Base-by-base conservation (phyloP, 37 sponge, comb jelly and placozoan species). In the Cliona cf. orientalis region DNA sequence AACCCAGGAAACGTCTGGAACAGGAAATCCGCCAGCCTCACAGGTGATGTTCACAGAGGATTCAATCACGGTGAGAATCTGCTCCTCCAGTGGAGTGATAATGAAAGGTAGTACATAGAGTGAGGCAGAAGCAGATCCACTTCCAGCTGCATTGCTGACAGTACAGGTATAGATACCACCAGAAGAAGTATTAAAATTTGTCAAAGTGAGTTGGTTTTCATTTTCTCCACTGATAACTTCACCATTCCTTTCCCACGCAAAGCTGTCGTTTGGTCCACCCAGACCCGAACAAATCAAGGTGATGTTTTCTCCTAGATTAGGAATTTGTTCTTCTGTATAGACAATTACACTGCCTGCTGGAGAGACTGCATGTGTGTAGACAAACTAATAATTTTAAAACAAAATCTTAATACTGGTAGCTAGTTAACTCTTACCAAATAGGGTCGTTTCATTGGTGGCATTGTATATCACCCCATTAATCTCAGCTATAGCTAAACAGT, bases 91-190 rank as follows among this genome's bases (percentile, higher is more conserved):
- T 5, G 38, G 6, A 35, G 37, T 35, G 6, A 28, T 66, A 66
- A 35, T 64, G 33, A 11, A 17, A 31, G 66, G 78, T 2, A 1
- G 26, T 31, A 78, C 42, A 25, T n/a, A 28, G 36, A 75, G 5
- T 19, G 61, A 22, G n/a, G 34, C 33, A 32, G 42, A 40, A 36
- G 34, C 0, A 33, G 28, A 36, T 19, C 26, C 42, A 17, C 11
- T 22, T 6, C 88, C 88, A 40, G 82, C 92, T 32, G 56, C 73
- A 58, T 83, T 91, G 60, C 35, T 67, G 2, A 63, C 82, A 22
- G 53, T 57, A 71, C 91, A 91, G 14, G 23, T 72, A 62, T 91
- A 83, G 21, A 23, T 45, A 25, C 92, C 92, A 5, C 87, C 86
- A 56, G 80, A 77, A n/a, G 56, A 29, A 32, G 76, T 64, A 69